These are phyloP conservation scores for Leptodactylus fallax DNA, from an alignment of 2,797 vertebrate species.

Conservation along the genomic window DNA sequence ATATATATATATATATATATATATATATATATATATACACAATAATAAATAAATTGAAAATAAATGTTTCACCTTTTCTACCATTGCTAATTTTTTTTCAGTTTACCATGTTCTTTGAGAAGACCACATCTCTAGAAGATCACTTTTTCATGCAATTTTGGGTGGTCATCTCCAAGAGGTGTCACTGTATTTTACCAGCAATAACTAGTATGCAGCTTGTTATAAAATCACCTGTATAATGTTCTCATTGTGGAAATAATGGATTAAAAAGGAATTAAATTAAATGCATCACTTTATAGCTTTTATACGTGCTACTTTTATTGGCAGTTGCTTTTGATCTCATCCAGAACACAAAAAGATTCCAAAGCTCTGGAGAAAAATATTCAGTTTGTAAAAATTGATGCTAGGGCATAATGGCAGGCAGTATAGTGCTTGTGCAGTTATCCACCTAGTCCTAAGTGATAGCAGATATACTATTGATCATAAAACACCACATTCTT, in stretches of 20 bases:
- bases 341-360: background rate
- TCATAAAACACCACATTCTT: constrained; percentile 28
- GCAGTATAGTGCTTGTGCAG: background rate
- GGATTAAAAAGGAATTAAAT: background rate
- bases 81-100: too few species aligned
- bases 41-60: too few species aligned
- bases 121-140: too few species aligned
- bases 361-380: background rate
- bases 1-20: too few species aligned
- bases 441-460: background rate
- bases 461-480: constrained; percentile 18
- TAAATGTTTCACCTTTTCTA: too few species aligned
- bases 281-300: background rate
- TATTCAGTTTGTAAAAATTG: background rate
- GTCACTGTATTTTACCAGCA: too few species aligned
- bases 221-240: too few species aligned
- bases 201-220: too few species aligned
- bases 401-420: background rate
- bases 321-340: background rate
- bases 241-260: background rate
- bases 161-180: too few species aligned
- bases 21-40: too few species aligned
- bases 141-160: too few species aligned
- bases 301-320: background rate
- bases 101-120: too few species aligned